Base-by-base conservation (phyloP, 2,888 invertebrate species). In the Trichacis sp. region DNA sequence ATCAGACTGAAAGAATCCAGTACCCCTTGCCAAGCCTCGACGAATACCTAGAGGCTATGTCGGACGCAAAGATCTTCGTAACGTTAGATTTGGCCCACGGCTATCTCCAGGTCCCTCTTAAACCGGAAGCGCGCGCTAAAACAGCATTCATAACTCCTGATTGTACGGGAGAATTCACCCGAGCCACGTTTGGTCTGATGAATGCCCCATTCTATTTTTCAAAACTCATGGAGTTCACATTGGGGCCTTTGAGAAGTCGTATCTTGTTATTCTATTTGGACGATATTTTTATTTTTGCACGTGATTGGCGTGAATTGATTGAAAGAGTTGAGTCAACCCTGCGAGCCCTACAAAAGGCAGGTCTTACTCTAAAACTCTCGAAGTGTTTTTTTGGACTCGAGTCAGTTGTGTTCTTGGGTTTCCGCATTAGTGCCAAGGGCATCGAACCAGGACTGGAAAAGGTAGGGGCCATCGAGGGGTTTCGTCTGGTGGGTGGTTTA, bases 131-230 rank as follows among this genome's bases (percentile, higher is more conserved):
- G 14, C 59, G 51, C 0, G 38, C 15, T 6, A 69, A 46, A 45
- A 73, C 63, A 2, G 66, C 66, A 14, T 73, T 61, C 11, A 69
- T 76, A 1, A 74, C 73, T 3, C 72, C 72, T 0, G 64, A 70
- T 2, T 56, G 54, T 1, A 65, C 73, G 0, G 78, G 69, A 6
- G 74, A 78, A 63, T 78, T 73, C 42, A 60, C 67, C 0, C 19
- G 68, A 0, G 70, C 72, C 61, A 71, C 73, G 6, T 80, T 77
- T 40, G 77, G 76, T 0, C 58, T 77, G 1, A 60, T 69, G 18
- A 78, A 79, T 50, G 75, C 75, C 0, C 73, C 74, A 0, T 66
- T 68, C 11, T 75, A 73, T 19, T 80, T 76, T 54, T 56, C 62
- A 0, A 66, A 70, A 30, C 19, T 60, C 1, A 67, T 71, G 67